These are phyloP conservation scores for Cecidostiba fungosa DNA, from an alignment of 2,888 invertebrate species.

Conservation along the genomic window DNA sequence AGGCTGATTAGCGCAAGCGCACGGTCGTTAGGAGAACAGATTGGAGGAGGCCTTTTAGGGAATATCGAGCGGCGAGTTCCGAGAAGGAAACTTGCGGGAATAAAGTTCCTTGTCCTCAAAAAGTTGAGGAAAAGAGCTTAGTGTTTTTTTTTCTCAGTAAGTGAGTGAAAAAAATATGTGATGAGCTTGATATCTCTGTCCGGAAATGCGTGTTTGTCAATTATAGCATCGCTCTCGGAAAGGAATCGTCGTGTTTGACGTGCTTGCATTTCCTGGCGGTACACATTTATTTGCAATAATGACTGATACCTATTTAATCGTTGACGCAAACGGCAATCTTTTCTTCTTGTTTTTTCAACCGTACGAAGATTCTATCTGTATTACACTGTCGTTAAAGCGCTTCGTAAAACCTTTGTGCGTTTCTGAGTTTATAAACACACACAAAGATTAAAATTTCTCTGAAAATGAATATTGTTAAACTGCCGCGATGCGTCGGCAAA, in stretches of 20 bases:
- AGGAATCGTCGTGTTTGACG: background rate
- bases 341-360: constrained; percentile 10
- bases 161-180: background rate
- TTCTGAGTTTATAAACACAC: background rate
- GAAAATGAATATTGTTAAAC: background rate
- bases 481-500: background rate
- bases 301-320: constrained; percentile 35
- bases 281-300: constrained; percentile 30
- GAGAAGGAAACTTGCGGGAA: background rate
- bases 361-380: background rate
- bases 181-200: background rate
- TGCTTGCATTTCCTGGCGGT: background rate
- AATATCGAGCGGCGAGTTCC: background rate
- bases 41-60: background rate
- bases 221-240: background rate
- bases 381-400: background rate
- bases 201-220: constrained; percentile 39
- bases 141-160: too few species aligned
- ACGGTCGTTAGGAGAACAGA: background rate
- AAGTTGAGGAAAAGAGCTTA: background rate
- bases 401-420: background rate
- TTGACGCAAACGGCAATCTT: constrained; percentile 14
- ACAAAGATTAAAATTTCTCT: constrained; percentile 1
- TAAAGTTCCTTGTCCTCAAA: background rate
- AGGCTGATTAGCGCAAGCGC: background rate